Evolutionary conservation across 2,113 vertebrate species (phyloP), one percentile per base, ranked within the genome.

Genomic region (Montifringilla adamsi): DNA sequence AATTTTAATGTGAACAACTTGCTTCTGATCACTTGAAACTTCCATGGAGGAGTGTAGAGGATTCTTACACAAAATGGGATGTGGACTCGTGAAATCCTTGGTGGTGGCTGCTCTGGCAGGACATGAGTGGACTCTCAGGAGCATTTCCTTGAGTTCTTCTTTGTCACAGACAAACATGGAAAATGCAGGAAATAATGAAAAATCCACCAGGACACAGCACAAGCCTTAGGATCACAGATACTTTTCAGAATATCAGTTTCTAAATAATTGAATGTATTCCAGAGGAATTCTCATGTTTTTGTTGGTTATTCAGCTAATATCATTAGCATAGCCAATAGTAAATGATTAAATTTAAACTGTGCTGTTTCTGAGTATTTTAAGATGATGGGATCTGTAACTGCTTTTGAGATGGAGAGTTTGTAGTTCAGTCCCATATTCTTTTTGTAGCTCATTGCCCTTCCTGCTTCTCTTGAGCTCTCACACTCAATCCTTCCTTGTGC

Each of bases 1-100:
- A 26, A 9, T 68, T 89, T 89, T 53, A 49, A 53, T 37, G 59
- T 78, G 50, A 44, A 41, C 31, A 53, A 3, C 28, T 84, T 70
- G 26, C 31, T 82, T 72, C 52, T 7, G 30, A 39, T 50, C 35
- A 24, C 35, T 82, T 64, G 52, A 67, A 82, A 56, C 5, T 47
- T 87, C 50, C 1, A 4, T 49, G 23, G 66, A 56, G 31, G 39
- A 4, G 23, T 47, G 18, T 27, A 64, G 60, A 77, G 31, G 44
- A 56, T 28, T 39, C 5, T 55, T 30, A 14, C 9, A 73, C 31
- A 60, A 35, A 74, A 39, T 24, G 3, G 26, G 21, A 55, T 66
- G 39, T 2, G 4, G 41, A 26, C 3, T 13, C 1, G 0, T 5
- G 4, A 56, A 43, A 27, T 43, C 39, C 23, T 31, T 55, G 24